Conservation (phyloP, 2,888 invertebrate species). For the Auanema sp. region DNA sequence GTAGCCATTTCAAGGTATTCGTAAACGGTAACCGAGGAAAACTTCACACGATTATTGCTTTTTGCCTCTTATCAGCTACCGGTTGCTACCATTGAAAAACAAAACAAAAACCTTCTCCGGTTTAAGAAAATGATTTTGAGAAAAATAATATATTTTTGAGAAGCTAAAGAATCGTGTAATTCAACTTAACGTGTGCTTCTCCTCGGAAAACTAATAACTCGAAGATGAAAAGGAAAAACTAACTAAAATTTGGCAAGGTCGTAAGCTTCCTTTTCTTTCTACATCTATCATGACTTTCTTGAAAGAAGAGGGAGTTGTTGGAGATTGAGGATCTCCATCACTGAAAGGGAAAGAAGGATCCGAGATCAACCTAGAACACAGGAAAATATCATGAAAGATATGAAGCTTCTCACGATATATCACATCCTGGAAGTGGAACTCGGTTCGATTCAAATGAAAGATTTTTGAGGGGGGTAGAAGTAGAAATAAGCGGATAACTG, state of each 20-base stretch:
- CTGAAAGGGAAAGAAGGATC: background rate
- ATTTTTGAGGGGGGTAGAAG: slow-evolving; percentile 1
- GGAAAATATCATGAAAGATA: too few relatives aligned
- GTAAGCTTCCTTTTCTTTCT: background rate
- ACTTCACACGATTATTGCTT: too few relatives aligned
- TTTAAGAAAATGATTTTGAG: too few relatives aligned
- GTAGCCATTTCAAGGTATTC: too few relatives aligned
- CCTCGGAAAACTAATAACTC: too few relatives aligned
- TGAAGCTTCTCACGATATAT: background rate
- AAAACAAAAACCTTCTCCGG: too few relatives aligned
- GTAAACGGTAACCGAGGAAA: too few relatives aligned
- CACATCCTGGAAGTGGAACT: background rate
- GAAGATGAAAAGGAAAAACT: background rate
- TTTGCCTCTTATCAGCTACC: too few relatives aligned
- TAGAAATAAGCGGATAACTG: background rate
- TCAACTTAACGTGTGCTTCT: too few relatives aligned
- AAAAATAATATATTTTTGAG: too few relatives aligned
- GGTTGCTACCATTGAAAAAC: too few relatives aligned
- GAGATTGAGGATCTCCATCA: slow-evolving; percentile 2
- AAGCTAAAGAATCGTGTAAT: too few relatives aligned
- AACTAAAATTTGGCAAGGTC: slow-evolving; percentile 6
- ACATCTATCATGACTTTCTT: slow-evolving; percentile 11
- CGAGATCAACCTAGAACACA: background rate
- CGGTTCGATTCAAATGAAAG: background rate
- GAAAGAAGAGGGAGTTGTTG: slow-evolving; percentile 7